Evolutionary conservation across 2,888 invertebrate species (phyloP).

Genomic region (Odontocerum albicorne): DNA sequence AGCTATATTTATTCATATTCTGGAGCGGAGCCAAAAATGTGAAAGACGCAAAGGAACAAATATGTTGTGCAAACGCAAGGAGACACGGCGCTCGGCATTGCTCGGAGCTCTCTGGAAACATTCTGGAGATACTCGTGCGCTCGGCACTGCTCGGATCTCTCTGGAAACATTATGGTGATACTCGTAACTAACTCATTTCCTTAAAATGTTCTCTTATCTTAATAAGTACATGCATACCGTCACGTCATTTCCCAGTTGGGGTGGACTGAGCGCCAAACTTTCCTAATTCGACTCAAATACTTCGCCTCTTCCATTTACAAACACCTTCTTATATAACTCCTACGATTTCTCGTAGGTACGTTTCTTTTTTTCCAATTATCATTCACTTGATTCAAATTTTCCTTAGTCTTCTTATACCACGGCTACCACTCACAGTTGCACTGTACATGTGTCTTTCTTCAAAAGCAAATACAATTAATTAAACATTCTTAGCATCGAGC

Average conservation of each 20-base stretch:
- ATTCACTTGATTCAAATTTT: not conserved
- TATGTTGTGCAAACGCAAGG: not conserved
- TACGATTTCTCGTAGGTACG: not conserved
- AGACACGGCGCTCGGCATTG: not conserved
- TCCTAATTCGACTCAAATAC: no score
- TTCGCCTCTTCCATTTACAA: not conserved
- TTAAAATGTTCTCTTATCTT: no score
- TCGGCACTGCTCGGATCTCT: no score
- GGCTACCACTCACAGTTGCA: no score
- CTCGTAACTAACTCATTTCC: no score
- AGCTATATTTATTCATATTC: constrained; percentile 14
- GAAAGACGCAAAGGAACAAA: constrained; percentile 7
- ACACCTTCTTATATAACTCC: not conserved
- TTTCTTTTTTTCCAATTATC: not conserved
- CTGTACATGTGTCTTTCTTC: no score
- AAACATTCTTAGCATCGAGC: no score
- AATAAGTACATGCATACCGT: not conserved
- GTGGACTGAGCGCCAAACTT: not conserved
- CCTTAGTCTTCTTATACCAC: no score
- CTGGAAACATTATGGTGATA: no score
- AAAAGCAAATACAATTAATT: no score
- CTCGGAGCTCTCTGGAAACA: no score
- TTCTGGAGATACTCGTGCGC: no score
- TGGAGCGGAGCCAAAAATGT: constrained; percentile 11
- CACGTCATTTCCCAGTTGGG: not conserved